A percentile compares a stretch with the other conserved stretches of the same genome.
Evolutionary conservation across 2,113 vertebrate genomes (phyloP).

Genomic region (Thermophis baileyi): DNA sequence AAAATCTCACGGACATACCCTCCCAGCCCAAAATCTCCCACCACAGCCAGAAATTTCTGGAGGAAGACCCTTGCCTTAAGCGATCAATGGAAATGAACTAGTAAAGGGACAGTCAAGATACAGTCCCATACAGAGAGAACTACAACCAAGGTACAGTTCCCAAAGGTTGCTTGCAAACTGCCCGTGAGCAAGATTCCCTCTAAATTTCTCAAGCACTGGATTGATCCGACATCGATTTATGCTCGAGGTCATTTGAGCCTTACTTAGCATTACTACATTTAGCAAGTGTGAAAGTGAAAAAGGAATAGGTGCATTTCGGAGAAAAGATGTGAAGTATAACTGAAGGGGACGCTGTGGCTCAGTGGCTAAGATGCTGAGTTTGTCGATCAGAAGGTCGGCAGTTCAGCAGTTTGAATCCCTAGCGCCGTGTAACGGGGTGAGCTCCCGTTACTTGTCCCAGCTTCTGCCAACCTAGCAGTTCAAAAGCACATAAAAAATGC

Average conservation of each 20-base stretch:
- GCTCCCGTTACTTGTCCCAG: no score
- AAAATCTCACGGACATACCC: not conserved
- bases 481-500: no score
- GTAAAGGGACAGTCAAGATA: not conserved
- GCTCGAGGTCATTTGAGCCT: not conserved
- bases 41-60: not conserved
- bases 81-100: not conserved
- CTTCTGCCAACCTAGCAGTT: no score
- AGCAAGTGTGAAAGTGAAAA: not conserved
- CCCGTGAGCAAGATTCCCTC: not conserved
- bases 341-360: not conserved
- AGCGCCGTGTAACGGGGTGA: no score
- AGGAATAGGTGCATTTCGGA: not conserved
- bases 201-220: not conserved
- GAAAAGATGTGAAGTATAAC: not conserved
- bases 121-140: not conserved
- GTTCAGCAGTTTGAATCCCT: no score
- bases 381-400: no score
- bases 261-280: not conserved
- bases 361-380: no score
- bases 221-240: not conserved
- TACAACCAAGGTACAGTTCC: not conserved
- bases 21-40: not conserved
- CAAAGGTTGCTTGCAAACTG: not conserved
- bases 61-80: not conserved